Evolutionary conservation across 1,140 invertebrate genomes (phyloP).

Genomic region (Melanaphis sacchari): DNA sequence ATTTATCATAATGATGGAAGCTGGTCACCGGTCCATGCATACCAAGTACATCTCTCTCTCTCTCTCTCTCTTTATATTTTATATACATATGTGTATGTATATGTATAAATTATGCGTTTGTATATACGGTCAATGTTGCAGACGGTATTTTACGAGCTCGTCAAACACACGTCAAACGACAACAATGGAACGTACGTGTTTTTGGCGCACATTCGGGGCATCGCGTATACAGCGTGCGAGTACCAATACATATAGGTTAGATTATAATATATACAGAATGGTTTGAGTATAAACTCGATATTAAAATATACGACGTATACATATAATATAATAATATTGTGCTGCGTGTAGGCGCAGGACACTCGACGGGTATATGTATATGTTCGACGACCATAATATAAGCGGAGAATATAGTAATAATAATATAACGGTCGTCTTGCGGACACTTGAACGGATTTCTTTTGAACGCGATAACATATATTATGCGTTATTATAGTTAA

Average conservation of each 20-base stretch:
- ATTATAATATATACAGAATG: neutral
- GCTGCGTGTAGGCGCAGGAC: neutral
- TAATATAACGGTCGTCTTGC: neutral
- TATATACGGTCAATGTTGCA: neutral
- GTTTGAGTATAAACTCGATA: neutral
- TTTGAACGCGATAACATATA: neutral
- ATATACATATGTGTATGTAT: too few species aligned
- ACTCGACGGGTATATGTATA: neutral
- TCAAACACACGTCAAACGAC: conserved; percentile 2
- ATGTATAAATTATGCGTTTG: too few species aligned
- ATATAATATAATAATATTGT: neutral
- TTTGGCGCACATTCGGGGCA: neutral
- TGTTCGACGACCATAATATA: neutral
- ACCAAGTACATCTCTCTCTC: too few species aligned
- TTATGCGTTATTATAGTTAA: neutral
- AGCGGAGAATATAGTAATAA: neutral
- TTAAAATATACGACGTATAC: neutral
- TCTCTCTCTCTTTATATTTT: too few species aligned
- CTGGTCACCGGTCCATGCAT: neutral
- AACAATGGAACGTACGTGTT: neutral
- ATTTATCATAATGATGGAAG: neutral
- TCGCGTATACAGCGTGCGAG: neutral
- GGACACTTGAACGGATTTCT: neutral
- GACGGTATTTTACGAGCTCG: conserved; percentile 10
- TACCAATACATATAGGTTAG: neutral